Evolutionary conservation across 2,888 invertebrate genomes (phyloP), one percentile per base, ranked within the genome.

Genomic region (Minunthozetes semirufus): DNA sequence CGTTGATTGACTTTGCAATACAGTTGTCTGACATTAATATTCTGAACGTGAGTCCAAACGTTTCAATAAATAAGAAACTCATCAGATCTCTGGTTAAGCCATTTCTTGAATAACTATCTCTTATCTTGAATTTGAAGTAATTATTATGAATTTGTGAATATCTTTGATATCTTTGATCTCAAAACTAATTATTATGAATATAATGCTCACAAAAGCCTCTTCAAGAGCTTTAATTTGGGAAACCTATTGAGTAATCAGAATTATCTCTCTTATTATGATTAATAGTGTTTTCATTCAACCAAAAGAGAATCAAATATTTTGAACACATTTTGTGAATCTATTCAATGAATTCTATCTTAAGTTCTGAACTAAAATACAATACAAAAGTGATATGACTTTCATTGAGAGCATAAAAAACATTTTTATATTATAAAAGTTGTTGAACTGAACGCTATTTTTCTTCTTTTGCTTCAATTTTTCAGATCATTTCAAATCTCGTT

Each of bases 371-470:
- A 22, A 56, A 56, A 25, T 8, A 8, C 25, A 56, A 19, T 53
- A 53, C 53, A 53, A 53, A 53, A n/a, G 53, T 53, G n/a, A 48
- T n/a, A 53, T n/a, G 56, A 56, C 56, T 56, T 56, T 56, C 25
- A 22, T 6, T 56, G 1, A 48, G 13, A 22, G 25, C 22, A 15
- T 56, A 22, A 56, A 56, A 15, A 56, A 25, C 9, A 9, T 56
- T 11, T 1, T 48, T 48, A 48, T 17, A 48, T 0, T 56, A 19
- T 0, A 56, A 56, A 56, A 56, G 56, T 56, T 56, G 56, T 56
- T 56, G 56, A 56, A 56, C 56, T 56, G 56, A 56, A 25, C 2
- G 56, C 25, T 56, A 56, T 56, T 56, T 56, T 56, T 25, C 25
- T 22, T 56, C 19, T 53, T n/a, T 53, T 53, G 9, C 5, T 25